phyloP scores from a whole-genome alignment of 2,113 vertebrate genomes.

The Alethe castanea region DNA sequence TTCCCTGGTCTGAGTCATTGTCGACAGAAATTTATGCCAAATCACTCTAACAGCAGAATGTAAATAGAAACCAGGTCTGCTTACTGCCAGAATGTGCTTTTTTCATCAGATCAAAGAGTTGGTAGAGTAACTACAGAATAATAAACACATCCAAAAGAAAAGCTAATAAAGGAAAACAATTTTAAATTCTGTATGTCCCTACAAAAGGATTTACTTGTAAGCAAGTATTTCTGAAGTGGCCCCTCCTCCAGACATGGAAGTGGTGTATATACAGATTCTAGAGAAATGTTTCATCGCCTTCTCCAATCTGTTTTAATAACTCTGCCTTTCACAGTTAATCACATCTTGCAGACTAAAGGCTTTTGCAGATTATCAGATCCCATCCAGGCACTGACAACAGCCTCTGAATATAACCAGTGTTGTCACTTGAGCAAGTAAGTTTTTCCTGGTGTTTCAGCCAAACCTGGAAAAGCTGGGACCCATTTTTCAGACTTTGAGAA shows the following conservation, averaged over 20 bases:
- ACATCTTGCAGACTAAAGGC: background rate
- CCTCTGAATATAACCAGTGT: background rate
- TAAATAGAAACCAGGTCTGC: conserved; percentile 19
- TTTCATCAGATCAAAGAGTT: background rate
- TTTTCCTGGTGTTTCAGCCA: background rate
- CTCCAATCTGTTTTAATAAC: background rate
- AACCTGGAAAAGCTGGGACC: background rate
- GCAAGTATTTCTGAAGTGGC: background rate
- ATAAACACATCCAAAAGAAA: background rate
- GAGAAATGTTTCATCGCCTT: background rate
- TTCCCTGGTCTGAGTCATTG: background rate
- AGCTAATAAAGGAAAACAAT: background rate
- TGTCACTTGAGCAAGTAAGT: background rate
- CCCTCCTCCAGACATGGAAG: background rate
- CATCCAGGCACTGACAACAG: background rate
- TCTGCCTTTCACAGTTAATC: background rate
- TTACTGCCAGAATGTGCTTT: conserved; percentile 6
- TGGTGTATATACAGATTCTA: background rate
- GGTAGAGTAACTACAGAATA: background rate
- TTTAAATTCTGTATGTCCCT: background rate
- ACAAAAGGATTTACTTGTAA: background rate
- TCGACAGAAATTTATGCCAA: background rate
- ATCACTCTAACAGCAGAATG: background rate
- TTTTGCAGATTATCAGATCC: background rate
- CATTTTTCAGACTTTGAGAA: background rate